Evolutionary conservation across 2,113 vertebrate species (phyloP).

Genomic region (Tretioscincus oriximinensis): DNA sequence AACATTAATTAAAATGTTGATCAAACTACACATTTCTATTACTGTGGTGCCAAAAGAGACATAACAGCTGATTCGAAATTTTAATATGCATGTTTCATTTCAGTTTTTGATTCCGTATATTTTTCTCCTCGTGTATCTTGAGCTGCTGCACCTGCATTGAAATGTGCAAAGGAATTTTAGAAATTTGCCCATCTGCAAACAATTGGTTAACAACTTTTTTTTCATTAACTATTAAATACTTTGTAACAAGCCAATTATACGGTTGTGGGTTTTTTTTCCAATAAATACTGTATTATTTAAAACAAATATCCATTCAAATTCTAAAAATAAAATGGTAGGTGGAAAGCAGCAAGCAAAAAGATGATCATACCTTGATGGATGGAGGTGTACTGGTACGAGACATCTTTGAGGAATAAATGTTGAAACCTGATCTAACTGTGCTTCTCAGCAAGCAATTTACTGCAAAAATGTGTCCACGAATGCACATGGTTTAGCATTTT

Average conservation of each 20-base stretch:
- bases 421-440: neutral
- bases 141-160: neutral
- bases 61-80: neutral
- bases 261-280: slow-evolving; percentile 39
- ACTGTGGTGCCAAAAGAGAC: neutral
- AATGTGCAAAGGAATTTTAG: neutral
- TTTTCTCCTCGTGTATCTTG: neutral
- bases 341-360: slow-evolving; percentile 22
- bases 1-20: neutral
- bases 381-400: neutral
- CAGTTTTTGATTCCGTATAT: neutral
- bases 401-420: neutral
- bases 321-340: slow-evolving; percentile 52
- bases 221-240: neutral
- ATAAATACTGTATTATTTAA: neutral
- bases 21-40: neutral
- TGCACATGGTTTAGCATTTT: neutral
- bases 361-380: neutral
- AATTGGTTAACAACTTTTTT: neutral
- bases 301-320: slow-evolving; percentile 40
- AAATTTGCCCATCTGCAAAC: neutral
- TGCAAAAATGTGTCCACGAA: neutral
- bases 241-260: slow-evolving; percentile 21
- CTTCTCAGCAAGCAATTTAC: neutral
- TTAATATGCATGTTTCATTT: neutral